Conservation (phyloP, 2,113 vertebrate species). For the Oryzias woworae region DNA sequence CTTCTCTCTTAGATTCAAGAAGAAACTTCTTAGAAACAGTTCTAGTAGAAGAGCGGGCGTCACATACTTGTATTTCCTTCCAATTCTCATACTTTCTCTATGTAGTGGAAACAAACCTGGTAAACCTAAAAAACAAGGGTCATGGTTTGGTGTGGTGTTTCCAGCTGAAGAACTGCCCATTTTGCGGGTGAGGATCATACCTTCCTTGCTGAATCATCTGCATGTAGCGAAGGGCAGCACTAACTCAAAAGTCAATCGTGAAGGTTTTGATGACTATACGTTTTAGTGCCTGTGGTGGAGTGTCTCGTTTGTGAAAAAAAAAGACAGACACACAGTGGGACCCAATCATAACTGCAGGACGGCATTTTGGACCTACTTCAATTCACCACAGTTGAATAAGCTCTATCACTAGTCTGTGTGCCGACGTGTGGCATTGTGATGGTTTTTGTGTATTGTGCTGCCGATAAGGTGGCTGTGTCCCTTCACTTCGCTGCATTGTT, state of each 20-base stretch:
- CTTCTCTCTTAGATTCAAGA: no score
- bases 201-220: no score
- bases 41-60: no score
- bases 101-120: no score
- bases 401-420: constrained; percentile 9
- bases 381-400: constrained; percentile 39
- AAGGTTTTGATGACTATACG: constrained; percentile 12
- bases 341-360: constrained; percentile 13
- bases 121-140: no score
- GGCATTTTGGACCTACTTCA: neutral
- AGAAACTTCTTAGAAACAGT: no score
- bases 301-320: constrained; percentile 6
- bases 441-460: constrained; percentile 25
- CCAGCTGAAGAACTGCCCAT: no score
- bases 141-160: no score
- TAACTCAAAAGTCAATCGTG: neutral
- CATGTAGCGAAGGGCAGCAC: no score
- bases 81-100: no score
- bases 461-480: constrained; percentile 47
- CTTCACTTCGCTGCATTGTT: constrained; percentile 39
- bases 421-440: constrained; percentile 33
- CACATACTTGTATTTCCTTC: no score
- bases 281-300: constrained; percentile 10
- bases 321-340: constrained; percentile 17
- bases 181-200: no score